Evolutionary conservation across 2,113 vertebrate species (phyloP), one percentile per base, ranked within the genome.

Genomic region (Macaca nemestrina): DNA sequence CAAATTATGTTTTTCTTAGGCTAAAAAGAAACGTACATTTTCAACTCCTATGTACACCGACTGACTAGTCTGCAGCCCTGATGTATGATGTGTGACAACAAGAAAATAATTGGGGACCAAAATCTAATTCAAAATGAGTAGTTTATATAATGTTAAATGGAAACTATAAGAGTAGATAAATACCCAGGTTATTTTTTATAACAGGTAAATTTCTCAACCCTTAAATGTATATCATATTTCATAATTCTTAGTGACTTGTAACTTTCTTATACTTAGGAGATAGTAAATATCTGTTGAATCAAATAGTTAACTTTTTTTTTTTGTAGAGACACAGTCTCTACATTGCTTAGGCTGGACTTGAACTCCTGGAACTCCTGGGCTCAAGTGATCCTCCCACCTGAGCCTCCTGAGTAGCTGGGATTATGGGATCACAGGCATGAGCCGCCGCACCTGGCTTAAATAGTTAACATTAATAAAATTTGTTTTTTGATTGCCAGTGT

Each of bases 11-110:
- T 95, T 95, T 95, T 43, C 67, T 86, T 93, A 68, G 25, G 59
- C 78, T 94, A 94, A 90, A 97, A 95, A 80, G 30, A 75, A 90
- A 94, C 94, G n/a, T 85, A 30, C n/a, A 90, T 82, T 92, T 88
- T 81, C 48, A 70, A 90, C 40, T 90, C 48, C 23, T 57, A 35
- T 76, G 10, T 38, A 76, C 8, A 73, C 18, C 61, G 85, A 52
- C 48, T 68, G 68, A 94, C 68, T 90, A 90, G 25, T 45, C 73
- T 59, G 67, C 20, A 80, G 50, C 43, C 14, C 38, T 85, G 70
- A 85, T 30, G 32, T 10, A 64, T 27, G 11, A 45, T 86, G 10
- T 35, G 72, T 64, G 22, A 38, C 59, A 89, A 82, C 68, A 87
- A 78, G 57, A 81, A 94, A 84, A 82, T 70, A 64, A 95, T 76